Base-by-base conservation (phyloP, 2,888 invertebrate species). In the Dasypogon diadema region DNA sequence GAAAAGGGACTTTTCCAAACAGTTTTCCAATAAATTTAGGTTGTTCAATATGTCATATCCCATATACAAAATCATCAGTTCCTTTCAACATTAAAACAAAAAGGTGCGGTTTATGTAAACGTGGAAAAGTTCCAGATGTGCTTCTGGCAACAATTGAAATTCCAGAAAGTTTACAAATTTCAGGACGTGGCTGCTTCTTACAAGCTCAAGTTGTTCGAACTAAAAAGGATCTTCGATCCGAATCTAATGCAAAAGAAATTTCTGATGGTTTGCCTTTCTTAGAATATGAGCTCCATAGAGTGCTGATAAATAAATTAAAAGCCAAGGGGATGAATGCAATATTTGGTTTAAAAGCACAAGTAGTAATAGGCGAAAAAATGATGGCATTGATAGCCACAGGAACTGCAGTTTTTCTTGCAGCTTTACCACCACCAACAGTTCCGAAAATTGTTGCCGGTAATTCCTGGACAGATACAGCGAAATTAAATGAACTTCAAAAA, bases 241-340 rank as follows among this genome's bases (percentile, higher is more conserved):
- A 97, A 86, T 89, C 92, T 0, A 93, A 93, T 80, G 96, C 98
- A 2, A 92, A 97, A 80, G 98, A 98, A 87, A 95, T 99, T 77
- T 97, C 97, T 1, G 95, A 98, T 87, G 94, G 94, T 80, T 88
- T 98, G 74, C 98, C 98, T 0, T 98, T 98, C 87, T 86, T 98
- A 74, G 98, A 99, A 85, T 98, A 98, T 84, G 98, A 99, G 84
- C 87, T 99, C 58, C 97, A 99, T 85, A 91, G 95, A 77, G 90
- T 97, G 80, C 87, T 98, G 42, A 89, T 97, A 1, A 96, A 96
- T 82, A 98, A 97, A 84, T 87, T 98, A 2, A 92, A 94, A 85
- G 93, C 97, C 79, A 95, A 95, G 85, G 97, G 97, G 5, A 97
- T 98, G 91, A 99, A 98, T 87, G 94, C 96, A 2, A 88, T 98